Evolutionary conservation across 2,113 vertebrate species (phyloP).

Genomic region (Chloropsis cyanopogon): DNA sequence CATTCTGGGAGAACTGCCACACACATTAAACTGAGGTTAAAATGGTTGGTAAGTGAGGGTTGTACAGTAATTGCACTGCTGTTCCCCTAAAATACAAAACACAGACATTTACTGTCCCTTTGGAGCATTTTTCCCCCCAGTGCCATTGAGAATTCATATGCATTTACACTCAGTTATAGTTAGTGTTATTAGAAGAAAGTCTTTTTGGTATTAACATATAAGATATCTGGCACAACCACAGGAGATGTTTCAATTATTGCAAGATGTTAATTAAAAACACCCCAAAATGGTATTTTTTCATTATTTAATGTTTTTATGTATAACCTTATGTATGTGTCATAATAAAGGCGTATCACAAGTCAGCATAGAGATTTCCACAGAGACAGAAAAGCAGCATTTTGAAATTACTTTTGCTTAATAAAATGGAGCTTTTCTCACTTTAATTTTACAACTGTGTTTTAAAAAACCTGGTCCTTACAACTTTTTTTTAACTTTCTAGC

Average conservation of each 20-base stretch:
- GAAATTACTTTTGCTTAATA: not conserved
- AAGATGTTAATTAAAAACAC: slow-evolving; percentile 7
- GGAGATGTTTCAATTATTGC: not conserved
- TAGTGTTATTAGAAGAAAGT: slow-evolving; percentile 18
- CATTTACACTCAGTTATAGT: not conserved
- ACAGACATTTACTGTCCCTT: slow-evolving; percentile 35
- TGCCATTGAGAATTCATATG: slow-evolving; percentile 15
- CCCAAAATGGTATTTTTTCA: not conserved
- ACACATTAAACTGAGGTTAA: slow-evolving; percentile 52
- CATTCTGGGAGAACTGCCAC: slow-evolving; percentile 35
- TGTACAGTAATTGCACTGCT: slow-evolving; percentile 51
- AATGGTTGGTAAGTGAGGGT: slow-evolving; percentile 49
- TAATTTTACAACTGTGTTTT: not conserved
- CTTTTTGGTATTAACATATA: not conserved
- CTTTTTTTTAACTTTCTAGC: not conserved
- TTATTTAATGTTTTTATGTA: not conserved
- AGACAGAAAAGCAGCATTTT: not conserved
- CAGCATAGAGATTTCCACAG: not conserved
- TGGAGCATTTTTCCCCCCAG: not conserved
- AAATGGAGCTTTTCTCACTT: not conserved
- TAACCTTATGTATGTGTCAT: not conserved
- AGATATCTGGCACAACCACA: not conserved
- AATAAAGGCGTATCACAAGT: not conserved
- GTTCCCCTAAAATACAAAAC: slow-evolving; percentile 44
- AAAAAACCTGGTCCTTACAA: not conserved